phyloP scores from a whole-genome alignment of 2,797 vertebrate species.

The Bucorvus abyssinicus region DNA sequence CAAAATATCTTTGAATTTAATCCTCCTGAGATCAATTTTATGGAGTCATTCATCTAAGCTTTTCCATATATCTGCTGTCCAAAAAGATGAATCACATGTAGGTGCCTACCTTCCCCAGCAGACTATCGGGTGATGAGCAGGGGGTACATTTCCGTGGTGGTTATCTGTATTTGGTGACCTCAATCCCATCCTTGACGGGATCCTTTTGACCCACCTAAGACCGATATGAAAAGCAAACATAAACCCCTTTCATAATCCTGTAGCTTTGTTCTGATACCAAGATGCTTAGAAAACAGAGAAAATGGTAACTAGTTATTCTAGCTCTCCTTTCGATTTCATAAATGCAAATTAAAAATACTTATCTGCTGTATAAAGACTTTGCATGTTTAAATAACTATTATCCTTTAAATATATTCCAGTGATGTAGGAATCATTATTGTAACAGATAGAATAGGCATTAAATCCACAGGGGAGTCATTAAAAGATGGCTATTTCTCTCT shows the following conservation, averaged over 20 bases:
- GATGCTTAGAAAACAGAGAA: neutral
- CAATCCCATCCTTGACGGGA: neutral
- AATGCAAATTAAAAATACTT: constrained; percentile 75
- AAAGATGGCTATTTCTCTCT: constrained; percentile 73
- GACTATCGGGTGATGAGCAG: neutral
- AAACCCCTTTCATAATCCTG: neutral
- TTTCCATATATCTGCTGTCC: neutral
- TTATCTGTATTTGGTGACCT: neutral
- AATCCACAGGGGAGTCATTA: constrained; percentile 77
- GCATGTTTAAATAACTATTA: constrained; percentile 76
- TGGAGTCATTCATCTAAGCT: neutral
- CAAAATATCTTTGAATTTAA: neutral
- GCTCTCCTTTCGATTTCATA: constrained; percentile 64
- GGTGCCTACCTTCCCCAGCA: neutral
- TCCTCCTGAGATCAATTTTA: neutral
- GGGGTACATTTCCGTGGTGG: neutral
- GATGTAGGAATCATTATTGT: constrained; percentile 73
- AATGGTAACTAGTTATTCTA: constrained; percentile 13
- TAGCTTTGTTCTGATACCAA: neutral
- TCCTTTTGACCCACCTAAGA: neutral
- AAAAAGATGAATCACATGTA: neutral
- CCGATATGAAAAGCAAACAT: neutral
- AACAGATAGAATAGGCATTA: constrained; percentile 71
- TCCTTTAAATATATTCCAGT: constrained; percentile 70
- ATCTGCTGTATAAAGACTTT: constrained; percentile 68